phyloP scores from a whole-genome alignment of 2,888 invertebrate species.

The Amaurobius ferox region DNA sequence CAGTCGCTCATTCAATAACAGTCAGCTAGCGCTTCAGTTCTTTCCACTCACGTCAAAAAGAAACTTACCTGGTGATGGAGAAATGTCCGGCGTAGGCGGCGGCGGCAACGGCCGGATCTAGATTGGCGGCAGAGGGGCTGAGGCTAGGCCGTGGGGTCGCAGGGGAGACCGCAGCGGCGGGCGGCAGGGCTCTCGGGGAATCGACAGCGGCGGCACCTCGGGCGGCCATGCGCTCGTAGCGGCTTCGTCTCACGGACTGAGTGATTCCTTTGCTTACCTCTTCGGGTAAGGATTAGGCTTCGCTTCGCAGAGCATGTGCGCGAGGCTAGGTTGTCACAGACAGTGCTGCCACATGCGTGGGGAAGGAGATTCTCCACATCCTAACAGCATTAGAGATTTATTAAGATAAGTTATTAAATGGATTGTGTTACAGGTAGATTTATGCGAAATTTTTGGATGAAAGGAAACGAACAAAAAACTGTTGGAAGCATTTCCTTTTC shows the following conservation, averaged over 20 bases:
- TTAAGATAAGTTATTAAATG: too few species aligned
- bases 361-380: too few species aligned
- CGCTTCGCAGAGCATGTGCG: slow-evolving; percentile 36
- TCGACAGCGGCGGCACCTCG: slow-evolving; percentile 59
- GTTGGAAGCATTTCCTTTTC: background rate
- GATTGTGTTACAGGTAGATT: too few species aligned
- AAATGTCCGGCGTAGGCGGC: slow-evolving; percentile 68
- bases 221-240: slow-evolving; percentile 62
- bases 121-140: slow-evolving; percentile 53
- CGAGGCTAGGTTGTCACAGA: slow-evolving; percentile 30
- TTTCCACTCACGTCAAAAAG: too few species aligned
- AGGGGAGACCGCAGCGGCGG: slow-evolving; percentile 50
- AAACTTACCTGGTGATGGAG: slow-evolving; percentile 67
- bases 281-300: slow-evolving; percentile 54
- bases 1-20: too few species aligned
- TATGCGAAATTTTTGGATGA: too few species aligned
- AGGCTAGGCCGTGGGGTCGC: slow-evolving; percentile 62
- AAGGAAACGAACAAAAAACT: background rate
- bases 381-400: too few species aligned
- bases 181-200: slow-evolving; percentile 64
- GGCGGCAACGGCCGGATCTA: slow-evolving; percentile 36
- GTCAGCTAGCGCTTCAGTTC: too few species aligned
- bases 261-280: slow-evolving; percentile 22
- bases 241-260: slow-evolving; percentile 24
- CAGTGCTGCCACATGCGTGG: slow-evolving; percentile 18